phyloP scores from a whole-genome alignment of 2,113 vertebrate genomes.

The Rhombomys opimus region DNA sequence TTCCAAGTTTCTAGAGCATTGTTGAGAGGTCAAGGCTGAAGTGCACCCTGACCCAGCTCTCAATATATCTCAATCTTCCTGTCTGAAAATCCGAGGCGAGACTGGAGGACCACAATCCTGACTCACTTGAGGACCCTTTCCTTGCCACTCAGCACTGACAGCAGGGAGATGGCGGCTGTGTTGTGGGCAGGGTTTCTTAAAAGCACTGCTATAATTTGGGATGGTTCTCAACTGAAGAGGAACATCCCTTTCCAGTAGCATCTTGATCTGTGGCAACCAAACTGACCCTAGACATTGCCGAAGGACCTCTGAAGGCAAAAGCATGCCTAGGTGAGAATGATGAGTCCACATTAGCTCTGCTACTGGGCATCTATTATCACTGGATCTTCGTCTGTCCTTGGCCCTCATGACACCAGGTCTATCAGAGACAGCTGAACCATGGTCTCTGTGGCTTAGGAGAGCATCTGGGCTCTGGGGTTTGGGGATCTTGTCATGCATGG shows the following conservation, averaged over 20 bases:
- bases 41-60: neutral
- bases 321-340: neutral
- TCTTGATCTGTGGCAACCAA: neutral
- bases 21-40: neutral
- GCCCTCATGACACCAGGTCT: neutral
- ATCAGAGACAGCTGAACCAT: neutral
- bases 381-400: neutral
- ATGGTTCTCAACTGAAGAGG: neutral
- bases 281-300: neutral
- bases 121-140: neutral
- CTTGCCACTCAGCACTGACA: neutral
- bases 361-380: neutral
- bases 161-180: too few relatives aligned
- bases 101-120: neutral
- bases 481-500: neutral
- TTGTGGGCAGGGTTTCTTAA: neutral
- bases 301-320: neutral
- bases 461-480: neutral
- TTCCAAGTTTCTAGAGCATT: neutral
- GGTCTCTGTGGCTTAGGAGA: neutral
- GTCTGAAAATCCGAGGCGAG: neutral
- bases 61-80: neutral
- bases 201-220: rapidly evolving
- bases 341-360: neutral
- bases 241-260: neutral